Base-by-base conservation (phyloP, 2,797 vertebrate genomes). In the Crypturellus tataupa region DNA sequence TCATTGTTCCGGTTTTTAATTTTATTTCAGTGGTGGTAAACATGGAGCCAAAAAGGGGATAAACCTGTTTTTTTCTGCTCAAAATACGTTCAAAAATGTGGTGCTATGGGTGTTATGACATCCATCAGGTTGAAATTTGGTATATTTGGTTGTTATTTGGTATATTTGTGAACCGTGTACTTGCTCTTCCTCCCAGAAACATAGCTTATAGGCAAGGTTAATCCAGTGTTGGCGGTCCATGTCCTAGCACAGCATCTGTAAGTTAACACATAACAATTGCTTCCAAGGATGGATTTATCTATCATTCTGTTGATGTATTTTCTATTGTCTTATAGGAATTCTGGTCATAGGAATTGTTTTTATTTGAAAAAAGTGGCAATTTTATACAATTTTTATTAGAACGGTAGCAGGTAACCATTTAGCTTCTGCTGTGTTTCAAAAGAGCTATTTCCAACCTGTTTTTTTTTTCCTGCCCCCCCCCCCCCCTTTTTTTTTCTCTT, bases 141-240 rank as follows among this genome's bases (percentile, higher is more conserved):
- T 98, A 91, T 98, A 96, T 97, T 94, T 97, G 96, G 96, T 97
- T 98, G 93, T 97, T 97, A 96, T 98, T 97, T 97, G 97, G 98
- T 98, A 97, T 98, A 98, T 97, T 98, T 99, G 98, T 99, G 99
- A 99, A 99, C 98, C 98, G 98, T 99, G 98, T 99, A 99, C 99
- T 99, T 99, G 99, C 99, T 99, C 99, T 98, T 99, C 99, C 99
- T 99, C 99, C 99, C 99, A 99, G 99, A 98, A 98, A 98, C 99
- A 99, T 99, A 99, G 99, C 99, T 99, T 98, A 98, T 99, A 99
- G 99, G 99, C 99, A 98, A 99, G 99, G 98, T 99, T 99, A 99
- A 99, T 99, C 99, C 98, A 99, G 99, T 99, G 99, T 99, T 99
- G 98, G 98, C 97, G 98, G 98, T 98, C 99, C 99, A 99, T 98